Evolutionary conservation across 2,113 vertebrate species (phyloP), one percentile per base, ranked within the genome.

Genomic region (Sinocyclocheilus rhinocerous): DNA sequence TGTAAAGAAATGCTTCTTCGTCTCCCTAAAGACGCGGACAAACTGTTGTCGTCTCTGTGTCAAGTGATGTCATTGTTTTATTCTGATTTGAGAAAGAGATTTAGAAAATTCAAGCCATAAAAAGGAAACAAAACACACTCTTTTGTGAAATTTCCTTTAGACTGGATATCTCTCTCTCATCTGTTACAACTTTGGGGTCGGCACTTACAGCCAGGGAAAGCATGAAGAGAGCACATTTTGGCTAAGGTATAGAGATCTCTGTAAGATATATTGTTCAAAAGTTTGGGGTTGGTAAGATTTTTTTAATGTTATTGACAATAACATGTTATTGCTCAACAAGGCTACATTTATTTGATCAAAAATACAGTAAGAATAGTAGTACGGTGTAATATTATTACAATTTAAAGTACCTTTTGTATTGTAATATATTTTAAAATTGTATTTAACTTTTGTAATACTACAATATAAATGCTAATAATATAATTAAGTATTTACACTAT

Each of bases 101-200:
- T 75, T 12, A 57, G 76, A 48, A 79, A 85, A 81, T 81, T 8
- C 29, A 8, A 75, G 87, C 67, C 76, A n/a, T 26, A 29, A 29
- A 29, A 10, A 26, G 26, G 15, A 4, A 36, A 36, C 3, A 4
- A 85, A 82, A 83, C 12, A 48, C 5, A 72, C 29, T 13, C 84
- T 29, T 29, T n/a, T 89, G 45, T 11, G 33, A 80, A 65, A 63
- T 90, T 4, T 88, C 20, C 91, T 94, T 36, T 93, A 99, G 98
- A 91, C 92, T 55, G 93, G 89, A 22, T 97, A 97, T 91, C 93
- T 99, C 82, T 96, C 96, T 95, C 36, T n/a, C n/a, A 93, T 97
- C 89, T 99, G 97, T 90, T 98, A 97, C 90, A 99, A 97, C 91
- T 97, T 98, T 91, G 98, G 97, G 89, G 86, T 98, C 77, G 95